phyloP scores from a whole-genome alignment of 2,797 vertebrate genomes.

The Cryptoprocta ferox region DNA sequence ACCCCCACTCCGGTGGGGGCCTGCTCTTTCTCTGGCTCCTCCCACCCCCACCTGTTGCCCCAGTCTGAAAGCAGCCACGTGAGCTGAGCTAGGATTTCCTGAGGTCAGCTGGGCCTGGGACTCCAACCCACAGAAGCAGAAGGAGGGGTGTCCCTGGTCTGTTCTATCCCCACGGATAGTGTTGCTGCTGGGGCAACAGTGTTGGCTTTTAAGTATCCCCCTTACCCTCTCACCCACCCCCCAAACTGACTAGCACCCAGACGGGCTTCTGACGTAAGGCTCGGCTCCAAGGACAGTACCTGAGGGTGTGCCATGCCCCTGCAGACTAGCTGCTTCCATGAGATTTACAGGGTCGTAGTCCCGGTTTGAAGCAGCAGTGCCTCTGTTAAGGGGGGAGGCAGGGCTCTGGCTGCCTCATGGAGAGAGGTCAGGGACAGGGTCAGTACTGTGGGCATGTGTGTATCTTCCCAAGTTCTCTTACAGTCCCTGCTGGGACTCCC shows the following conservation, averaged over 20 bases:
- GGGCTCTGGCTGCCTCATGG: conserved; percentile 22
- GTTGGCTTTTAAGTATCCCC: conserved; percentile 67
- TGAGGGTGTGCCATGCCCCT: neutral
- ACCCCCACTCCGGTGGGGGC: neutral
- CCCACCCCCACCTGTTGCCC: conserved; percentile 6
- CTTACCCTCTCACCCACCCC: neutral
- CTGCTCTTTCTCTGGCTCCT: conserved; percentile 41
- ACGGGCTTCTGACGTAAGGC: neutral
- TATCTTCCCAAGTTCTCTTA: conserved; percentile 71
- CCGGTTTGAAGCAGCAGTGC: neutral
- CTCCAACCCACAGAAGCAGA: conserved; percentile 49
- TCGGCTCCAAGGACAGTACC: neutral
- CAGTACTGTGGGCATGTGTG: neutral
- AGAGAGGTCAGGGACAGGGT: conserved; percentile 51
- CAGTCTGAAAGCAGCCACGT: conserved; percentile 75
- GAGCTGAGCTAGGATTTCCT: conserved; percentile 69
- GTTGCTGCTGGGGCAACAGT: conserved; percentile 50
- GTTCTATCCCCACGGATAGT: neutral
- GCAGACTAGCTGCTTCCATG: neutral
- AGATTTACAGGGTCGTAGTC: neutral
- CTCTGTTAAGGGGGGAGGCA: neutral
- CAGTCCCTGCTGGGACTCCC: conserved; percentile 75
- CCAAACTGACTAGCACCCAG: neutral
- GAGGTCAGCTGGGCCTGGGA: conserved; percentile 49
- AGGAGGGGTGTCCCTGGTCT: conserved; percentile 6